phyloP scores from a whole-genome alignment of 2,113 vertebrate species.

The Chinchilla lanigera region DNA sequence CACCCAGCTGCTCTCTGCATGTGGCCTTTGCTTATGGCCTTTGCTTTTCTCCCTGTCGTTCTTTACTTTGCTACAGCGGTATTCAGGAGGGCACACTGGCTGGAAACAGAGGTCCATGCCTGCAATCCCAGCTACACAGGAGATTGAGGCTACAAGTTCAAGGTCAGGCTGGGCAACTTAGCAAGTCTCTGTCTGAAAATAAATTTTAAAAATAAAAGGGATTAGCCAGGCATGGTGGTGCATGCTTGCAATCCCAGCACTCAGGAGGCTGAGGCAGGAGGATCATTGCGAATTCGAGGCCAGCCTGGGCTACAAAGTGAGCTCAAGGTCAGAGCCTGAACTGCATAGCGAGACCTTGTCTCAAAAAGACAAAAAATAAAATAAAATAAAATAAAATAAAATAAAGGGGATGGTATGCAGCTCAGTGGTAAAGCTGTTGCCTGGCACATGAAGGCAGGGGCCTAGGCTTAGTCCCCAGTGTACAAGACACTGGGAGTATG shows the following conservation, averaged over 20 bases:
- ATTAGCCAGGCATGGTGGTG: too few relatives aligned
- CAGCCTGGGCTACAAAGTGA: too few relatives aligned
- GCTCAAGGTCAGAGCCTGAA: too few relatives aligned
- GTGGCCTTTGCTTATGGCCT: not conserved
- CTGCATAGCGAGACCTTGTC: too few relatives aligned
- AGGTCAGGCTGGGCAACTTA: not conserved
- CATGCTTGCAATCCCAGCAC: too few relatives aligned
- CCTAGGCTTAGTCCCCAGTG: not conserved
- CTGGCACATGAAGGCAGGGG: not conserved
- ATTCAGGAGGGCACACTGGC: not conserved
- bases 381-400: too few relatives aligned
- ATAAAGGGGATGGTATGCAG: not conserved
- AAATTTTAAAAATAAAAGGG: too few relatives aligned
- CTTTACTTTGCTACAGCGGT: not conserved
- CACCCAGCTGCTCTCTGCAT: not conserved
- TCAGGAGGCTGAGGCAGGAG: too few relatives aligned
- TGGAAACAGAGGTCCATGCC: not conserved
- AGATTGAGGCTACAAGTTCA: not conserved
- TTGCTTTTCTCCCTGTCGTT: not conserved
- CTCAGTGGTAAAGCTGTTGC: not conserved
- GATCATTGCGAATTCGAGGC: too few relatives aligned
- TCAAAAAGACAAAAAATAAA: too few relatives aligned
- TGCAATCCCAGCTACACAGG: not conserved
- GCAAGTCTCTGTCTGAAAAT: not conserved
- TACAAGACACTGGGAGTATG: not conserved